These are phyloP conservation scores for Dasyurus viverrinus DNA, from an alignment of 2,113 vertebrate species.

Conservation along the genomic window DNA sequence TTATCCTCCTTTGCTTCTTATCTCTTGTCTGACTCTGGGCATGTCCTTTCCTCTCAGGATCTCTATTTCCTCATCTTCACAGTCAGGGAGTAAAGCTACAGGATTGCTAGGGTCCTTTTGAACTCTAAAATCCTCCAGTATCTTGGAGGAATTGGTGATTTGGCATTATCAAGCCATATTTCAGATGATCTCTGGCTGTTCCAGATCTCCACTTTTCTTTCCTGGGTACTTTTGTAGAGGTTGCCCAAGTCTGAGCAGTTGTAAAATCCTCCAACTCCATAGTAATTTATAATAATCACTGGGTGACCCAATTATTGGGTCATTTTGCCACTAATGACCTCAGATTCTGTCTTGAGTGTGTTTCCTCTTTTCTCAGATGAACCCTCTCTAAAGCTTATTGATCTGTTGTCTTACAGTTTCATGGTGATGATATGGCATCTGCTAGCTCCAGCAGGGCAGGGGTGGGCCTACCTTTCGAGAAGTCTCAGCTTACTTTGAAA, in stretches of 20 bases:
- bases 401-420: slow-evolving; percentile 83
- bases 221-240: not conserved
- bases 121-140: not conserved
- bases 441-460: slow-evolving; percentile 90
- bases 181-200: not conserved
- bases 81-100: not conserved
- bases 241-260: not conserved
- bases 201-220: not conserved
- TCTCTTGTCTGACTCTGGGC: not conserved
- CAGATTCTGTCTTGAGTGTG: not conserved
- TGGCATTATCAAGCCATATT: not conserved
- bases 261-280: not conserved
- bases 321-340: slow-evolving; percentile 15
- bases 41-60: not conserved
- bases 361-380: not conserved
- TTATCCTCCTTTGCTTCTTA: not conserved
- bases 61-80: not conserved
- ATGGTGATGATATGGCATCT: slow-evolving; percentile 94
- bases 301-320: not conserved
- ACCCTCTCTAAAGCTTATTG: slow-evolving; percentile 15
- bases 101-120: not conserved
- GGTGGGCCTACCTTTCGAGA: slow-evolving; percentile 86
- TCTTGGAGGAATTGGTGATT: not conserved
- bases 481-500: slow-evolving; percentile 94
- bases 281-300: not conserved